Conservation (phyloP, 2,888 invertebrate species). For the Eupsilia transversa region DNA sequence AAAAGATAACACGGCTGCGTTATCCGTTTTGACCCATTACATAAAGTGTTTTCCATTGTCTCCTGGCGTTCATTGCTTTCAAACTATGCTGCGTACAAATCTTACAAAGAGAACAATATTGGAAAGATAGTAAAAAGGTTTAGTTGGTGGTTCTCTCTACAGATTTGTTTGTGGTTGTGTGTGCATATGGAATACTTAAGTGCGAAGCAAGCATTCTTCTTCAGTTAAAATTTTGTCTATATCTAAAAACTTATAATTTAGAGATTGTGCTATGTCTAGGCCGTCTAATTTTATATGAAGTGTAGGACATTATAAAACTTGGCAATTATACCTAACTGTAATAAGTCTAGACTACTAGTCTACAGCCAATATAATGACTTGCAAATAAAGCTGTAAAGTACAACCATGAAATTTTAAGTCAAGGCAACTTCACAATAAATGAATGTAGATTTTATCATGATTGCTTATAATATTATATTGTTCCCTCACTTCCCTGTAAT, state of each 20-base stretch:
- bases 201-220: constrained; percentile 3
- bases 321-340: constrained; percentile 25
- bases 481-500: constrained; percentile 49
- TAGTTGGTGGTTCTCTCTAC: constrained; percentile 33
- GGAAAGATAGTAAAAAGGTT: constrained; percentile 50
- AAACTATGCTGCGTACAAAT: constrained; percentile 62
- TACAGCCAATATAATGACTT: constrained; percentile 46
- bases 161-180: constrained; percentile 25
- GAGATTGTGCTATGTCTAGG: background rate
- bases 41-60: constrained; percentile 85
- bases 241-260: background rate
- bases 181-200: background rate
- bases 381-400: constrained; percentile 58
- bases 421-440: constrained; percentile 58
- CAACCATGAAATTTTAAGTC: constrained; percentile 59
- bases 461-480: constrained; percentile 59
- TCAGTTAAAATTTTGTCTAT: background rate
- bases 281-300: background rate
- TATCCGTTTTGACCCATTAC: constrained; percentile 86
- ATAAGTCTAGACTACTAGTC: constrained; percentile 43
- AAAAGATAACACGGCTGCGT: constrained; percentile 82
- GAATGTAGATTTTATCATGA: constrained; percentile 67
- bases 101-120: constrained; percentile 59
- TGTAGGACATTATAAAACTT: constrained; percentile 25
- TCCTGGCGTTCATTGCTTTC: constrained; percentile 70